Percentiles rank a stretch among this genome's conserved stretches.
phyloP scores from a whole-genome alignment of 2,113 vertebrate genomes.

The Dissostichus mawsoni region DNA sequence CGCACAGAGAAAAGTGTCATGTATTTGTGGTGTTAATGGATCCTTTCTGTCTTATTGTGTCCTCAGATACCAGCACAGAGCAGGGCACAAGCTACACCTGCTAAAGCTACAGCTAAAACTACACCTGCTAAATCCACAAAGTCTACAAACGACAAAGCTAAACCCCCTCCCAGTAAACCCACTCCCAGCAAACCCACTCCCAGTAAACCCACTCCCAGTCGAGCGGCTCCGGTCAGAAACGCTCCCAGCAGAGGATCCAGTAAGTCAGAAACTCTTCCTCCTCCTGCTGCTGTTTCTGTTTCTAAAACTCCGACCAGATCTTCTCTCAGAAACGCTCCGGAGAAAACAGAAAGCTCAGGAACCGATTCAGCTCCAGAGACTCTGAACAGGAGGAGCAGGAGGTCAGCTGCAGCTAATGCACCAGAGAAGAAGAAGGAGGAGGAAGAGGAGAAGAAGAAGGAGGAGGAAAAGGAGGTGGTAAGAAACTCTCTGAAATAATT shows the following conservation, averaged over 20 bases:
- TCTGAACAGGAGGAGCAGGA: background rate
- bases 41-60: no score
- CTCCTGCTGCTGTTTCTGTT: no score
- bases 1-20: no score
- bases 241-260: background rate
- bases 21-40: no score
- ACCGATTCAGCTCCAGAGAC: background rate
- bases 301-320: background rate
- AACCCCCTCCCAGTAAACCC: no score
- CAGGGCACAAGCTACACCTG: no score
- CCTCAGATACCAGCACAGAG: no score
- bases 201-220: background rate
- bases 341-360: background rate
- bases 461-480: background rate
- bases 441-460: background rate
- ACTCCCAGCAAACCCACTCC: no score
- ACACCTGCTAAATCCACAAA: no score
- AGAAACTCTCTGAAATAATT: background rate
- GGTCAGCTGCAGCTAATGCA: background rate
- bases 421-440: background rate
- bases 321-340: constrained; percentile 1
- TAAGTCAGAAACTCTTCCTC: background rate
- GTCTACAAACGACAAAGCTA: no score
- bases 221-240: background rate
- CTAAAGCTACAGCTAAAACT: no score